Conservation (phyloP, 1,140 invertebrate genomes). For the Diachasmimorpha longicaudata region DNA sequence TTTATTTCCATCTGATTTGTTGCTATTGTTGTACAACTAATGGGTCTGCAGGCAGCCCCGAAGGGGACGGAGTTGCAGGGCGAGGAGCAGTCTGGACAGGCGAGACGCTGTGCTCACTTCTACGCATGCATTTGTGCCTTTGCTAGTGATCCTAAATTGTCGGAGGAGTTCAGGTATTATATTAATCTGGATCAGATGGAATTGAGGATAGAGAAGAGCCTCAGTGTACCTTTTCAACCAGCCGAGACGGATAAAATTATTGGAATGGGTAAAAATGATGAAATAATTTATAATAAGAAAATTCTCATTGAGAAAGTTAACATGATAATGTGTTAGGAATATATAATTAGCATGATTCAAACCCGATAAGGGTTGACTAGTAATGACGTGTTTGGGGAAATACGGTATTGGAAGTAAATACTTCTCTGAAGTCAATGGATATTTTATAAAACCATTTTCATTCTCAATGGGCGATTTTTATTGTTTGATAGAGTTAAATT, state of each 20-base stretch:
- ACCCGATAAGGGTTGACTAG: no score
- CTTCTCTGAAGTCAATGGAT: no score
- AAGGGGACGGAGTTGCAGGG: slow-evolving; percentile 41
- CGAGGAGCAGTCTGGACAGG: slow-evolving; percentile 33
- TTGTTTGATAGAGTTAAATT: no score
- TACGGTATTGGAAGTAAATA: no score
- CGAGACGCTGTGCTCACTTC: slow-evolving; percentile 65
- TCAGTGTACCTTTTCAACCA: slow-evolving; percentile 37
- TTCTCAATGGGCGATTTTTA: no score
- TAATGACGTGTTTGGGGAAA: no score
- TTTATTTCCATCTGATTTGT: no score
- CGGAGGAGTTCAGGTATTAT: slow-evolving; percentile 74
- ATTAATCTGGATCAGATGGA: slow-evolving; percentile 65
- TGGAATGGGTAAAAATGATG: slow-evolving; percentile 48
- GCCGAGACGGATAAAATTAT: slow-evolving; percentile 51
- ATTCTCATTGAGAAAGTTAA: neutral
- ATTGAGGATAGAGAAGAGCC: slow-evolving; percentile 39
- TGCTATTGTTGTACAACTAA: no score
- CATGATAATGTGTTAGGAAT: no score
- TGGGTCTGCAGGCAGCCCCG: slow-evolving; percentile 36
- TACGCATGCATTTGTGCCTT: slow-evolving; percentile 83
- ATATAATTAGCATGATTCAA: no score
- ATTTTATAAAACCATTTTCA: no score
- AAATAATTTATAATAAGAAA: neutral
- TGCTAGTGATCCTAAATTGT: slow-evolving; percentile 73